phyloP scores from a whole-genome alignment of 2,888 invertebrate species.

The Hecatera dysodea region DNA sequence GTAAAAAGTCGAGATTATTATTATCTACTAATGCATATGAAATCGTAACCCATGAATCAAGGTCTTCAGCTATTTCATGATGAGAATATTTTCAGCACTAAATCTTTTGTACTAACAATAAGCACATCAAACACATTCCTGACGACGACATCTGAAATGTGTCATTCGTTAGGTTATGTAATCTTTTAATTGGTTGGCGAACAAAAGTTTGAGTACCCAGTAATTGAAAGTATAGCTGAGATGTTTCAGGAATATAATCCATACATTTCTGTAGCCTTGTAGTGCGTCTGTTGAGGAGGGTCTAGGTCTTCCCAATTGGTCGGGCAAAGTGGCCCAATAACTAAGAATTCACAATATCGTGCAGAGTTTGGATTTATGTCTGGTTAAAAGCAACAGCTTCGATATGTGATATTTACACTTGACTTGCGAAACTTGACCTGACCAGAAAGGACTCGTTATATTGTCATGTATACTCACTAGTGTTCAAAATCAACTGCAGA shows the following conservation, averaged over 20 bases:
- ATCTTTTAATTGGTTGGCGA: constrained; percentile 48
- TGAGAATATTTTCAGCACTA: constrained; percentile 45
- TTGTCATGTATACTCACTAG: not conserved
- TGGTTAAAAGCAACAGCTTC: not conserved
- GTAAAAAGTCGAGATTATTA: constrained; percentile 16
- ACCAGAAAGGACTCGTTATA: not conserved
- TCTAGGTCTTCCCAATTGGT: not conserved
- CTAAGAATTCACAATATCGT: too few relatives aligned
- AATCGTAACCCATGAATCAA: constrained; percentile 28
- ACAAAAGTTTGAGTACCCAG: constrained; percentile 43
- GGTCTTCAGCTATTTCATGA: constrained; percentile 30
- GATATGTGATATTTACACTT: not conserved
- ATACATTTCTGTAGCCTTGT: not conserved
- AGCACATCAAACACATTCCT: constrained; percentile 59
- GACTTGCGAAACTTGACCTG: not conserved
- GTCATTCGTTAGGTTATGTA: constrained; percentile 51
- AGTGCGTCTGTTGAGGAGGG: not conserved
- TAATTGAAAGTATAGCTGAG: constrained; percentile 54
- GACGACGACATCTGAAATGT: constrained; percentile 52
- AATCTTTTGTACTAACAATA: constrained; percentile 51
- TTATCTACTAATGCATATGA: constrained; percentile 11
- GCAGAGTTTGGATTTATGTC: too few relatives aligned
- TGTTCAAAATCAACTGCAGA: not conserved
- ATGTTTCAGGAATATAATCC: constrained; percentile 3
- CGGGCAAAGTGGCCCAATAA: not conserved